Evolutionary conservation across 2,888 invertebrate species (phyloP), one percentile per base, ranked within the genome.

Genomic region (Fabriciana adippe): DNA sequence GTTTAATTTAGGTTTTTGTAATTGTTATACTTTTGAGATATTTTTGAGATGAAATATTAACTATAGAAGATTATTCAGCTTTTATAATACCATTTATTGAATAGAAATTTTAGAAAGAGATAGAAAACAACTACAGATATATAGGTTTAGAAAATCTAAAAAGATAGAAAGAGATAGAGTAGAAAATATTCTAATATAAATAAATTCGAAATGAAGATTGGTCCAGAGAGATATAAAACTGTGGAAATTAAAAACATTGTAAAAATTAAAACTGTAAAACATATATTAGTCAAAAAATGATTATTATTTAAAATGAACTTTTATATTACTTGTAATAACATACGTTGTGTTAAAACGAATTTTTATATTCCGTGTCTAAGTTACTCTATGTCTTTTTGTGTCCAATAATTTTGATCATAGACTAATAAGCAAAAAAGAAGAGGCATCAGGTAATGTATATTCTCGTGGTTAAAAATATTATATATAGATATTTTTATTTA

Each of bases 141-240:
- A 67, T 51, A 64, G 53, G 55, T 47, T 60, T 64, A 59, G 57
- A 68, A 64, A 57, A 45, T 68, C 50, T 55, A 64, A 64, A 64
- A 67, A 51, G 31, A 65, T 55, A 60, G 26, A 55, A 59, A 64
- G 64, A 67, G 47, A 67, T 55, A 68, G 16, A 64, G 55, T 60
- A 54, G 14, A 69, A 84, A 84, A 84, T 78, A 75, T 76, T 80
- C 84, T 75, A 81, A 74, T 73, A 80, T 78, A 87, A 86, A 82
- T 87, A 84, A 87, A 86, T 85, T 88, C 81, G 79, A 87, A 88
- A 88, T 74, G 66, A 88, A 85, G 26, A 78, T 89, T 89, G 89
- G 89, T 88, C 89, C 89, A 76, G 82, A 85, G 66, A 59, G 26
- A 57, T 50, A 50, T 21, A 55, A 51, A 55, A 48, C 26, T 48